Conservation (phyloP, 2,888 invertebrate genomes). For the Danaus chrysippus region DNA sequence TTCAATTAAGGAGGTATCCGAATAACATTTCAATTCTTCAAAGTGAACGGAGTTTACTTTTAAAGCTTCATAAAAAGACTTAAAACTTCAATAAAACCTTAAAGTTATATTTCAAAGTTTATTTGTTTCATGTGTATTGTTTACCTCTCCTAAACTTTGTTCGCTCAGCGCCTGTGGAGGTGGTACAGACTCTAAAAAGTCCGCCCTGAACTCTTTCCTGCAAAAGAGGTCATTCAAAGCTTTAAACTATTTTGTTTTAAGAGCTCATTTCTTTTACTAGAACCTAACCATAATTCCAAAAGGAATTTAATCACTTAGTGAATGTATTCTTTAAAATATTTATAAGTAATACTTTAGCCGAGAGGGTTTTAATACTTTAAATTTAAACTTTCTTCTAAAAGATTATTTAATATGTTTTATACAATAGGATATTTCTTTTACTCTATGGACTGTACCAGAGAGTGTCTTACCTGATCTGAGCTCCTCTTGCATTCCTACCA, state of each 20-base stretch:
- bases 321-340: not conserved
- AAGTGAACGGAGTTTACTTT: too few relatives aligned
- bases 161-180: slow-evolving; percentile 39
- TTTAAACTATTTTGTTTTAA: slow-evolving; percentile 8
- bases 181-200: slow-evolving; percentile 49
- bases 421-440: too few relatives aligned
- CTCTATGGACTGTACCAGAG: not conserved
- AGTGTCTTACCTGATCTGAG: slow-evolving; percentile 48
- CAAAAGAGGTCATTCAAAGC: slow-evolving; percentile 21
- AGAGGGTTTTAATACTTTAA: not conserved
- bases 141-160: slow-evolving; percentile 40
- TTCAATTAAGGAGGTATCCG: not conserved
- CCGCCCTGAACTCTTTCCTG: slow-evolving; percentile 58
- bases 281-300: not conserved
- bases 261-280: slow-evolving; percentile 4
- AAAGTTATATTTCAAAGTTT: slow-evolving; percentile 5
- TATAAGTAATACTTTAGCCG: not conserved
- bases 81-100: slow-evolving; percentile 1
- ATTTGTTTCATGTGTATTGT: not conserved
- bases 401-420: too few relatives aligned
- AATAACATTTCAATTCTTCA: not conserved
- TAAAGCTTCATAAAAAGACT: slow-evolving; percentile 2
- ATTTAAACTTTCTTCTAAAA: too few relatives aligned
- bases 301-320: not conserved
- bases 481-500: slow-evolving; percentile 54